Conservation (phyloP, 2,888 invertebrate species). For the Drosophila leonis region DNA sequence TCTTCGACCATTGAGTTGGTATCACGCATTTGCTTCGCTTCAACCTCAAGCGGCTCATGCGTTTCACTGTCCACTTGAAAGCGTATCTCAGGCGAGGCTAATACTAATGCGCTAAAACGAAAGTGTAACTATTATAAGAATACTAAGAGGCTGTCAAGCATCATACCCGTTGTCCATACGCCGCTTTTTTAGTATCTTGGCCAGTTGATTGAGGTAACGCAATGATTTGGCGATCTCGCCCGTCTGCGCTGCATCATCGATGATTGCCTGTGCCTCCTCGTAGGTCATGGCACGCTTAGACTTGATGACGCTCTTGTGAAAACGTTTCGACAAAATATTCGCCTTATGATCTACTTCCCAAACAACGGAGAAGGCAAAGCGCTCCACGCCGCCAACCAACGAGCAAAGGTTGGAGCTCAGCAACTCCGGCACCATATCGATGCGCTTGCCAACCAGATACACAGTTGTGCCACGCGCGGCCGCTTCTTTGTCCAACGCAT, state of each 20-base stretch:
- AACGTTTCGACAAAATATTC: slow-evolving; percentile 92
- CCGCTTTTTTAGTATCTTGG: slow-evolving; percentile 94
- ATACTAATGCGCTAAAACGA: slow-evolving; percentile 91
- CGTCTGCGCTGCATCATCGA: slow-evolving; percentile 91
- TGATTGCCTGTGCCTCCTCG: slow-evolving; percentile 97
- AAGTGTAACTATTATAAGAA: neutral
- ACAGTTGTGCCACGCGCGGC: slow-evolving; percentile 98
- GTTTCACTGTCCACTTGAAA: slow-evolving; percentile 98
- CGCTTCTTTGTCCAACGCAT: slow-evolving; percentile 96
- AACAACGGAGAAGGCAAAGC: slow-evolving; percentile 97
- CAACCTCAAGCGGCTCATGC: slow-evolving; percentile 97
- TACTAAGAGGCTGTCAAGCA: slow-evolving; percentile 25
- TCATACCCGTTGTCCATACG: slow-evolving; percentile 93
- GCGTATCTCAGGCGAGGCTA: slow-evolving; percentile 98
- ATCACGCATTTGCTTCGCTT: slow-evolving; percentile 95
- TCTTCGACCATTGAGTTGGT: slow-evolving; percentile 99
- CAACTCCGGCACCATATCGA: slow-evolving; percentile 95
- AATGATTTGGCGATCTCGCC: slow-evolving; percentile 92
- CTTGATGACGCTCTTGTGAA: slow-evolving; percentile 96
- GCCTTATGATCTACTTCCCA: slow-evolving; percentile 96
- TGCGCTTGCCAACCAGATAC: slow-evolving; percentile 96
- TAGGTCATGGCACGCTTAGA: slow-evolving; percentile 98
- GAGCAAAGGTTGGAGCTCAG: slow-evolving; percentile 98
- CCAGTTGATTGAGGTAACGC: slow-evolving; percentile 93
- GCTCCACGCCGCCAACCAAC: slow-evolving; percentile 94